A percentile compares a stretch with the other conserved stretches of the same genome.
Evolutionary conservation across 2,888 invertebrate genomes (phyloP).

Genomic region (Zeuzera pyrina): DNA sequence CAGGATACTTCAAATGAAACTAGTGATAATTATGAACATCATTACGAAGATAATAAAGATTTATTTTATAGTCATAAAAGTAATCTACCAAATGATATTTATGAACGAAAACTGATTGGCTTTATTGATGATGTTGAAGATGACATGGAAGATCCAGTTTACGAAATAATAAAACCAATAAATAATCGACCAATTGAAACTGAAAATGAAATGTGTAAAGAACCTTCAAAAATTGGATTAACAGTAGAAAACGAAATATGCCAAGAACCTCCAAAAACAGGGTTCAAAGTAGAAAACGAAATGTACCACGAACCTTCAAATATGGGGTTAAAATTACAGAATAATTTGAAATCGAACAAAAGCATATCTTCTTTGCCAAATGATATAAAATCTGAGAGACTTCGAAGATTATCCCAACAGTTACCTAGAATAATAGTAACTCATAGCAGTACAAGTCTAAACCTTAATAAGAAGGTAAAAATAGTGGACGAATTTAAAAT

Average conservation of each 20-base stretch:
- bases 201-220: slow-evolving; percentile 5
- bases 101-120: too few species aligned
- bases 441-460: slow-evolving; percentile 45
- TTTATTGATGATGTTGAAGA: slow-evolving; percentile 2
- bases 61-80: background rate
- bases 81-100: background rate
- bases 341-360: slow-evolving; percentile 26
- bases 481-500: slow-evolving; percentile 7
- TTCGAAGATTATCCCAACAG: slow-evolving; percentile 48
- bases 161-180: slow-evolving; percentile 4
- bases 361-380: slow-evolving; percentile 29
- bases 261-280: slow-evolving; percentile 19
- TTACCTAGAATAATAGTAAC: slow-evolving; percentile 60
- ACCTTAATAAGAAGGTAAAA: slow-evolving; percentile 16
- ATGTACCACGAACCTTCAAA: slow-evolving; percentile 19
- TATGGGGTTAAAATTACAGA: too few species aligned
- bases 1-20: slow-evolving; percentile 11
- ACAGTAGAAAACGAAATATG: slow-evolving; percentile 10
- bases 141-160: slow-evolving; percentile 9
- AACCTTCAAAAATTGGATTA: slow-evolving; percentile 35
- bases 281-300: slow-evolving; percentile 44
- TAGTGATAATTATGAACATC: slow-evolving; percentile 6
- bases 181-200: slow-evolving; percentile 9
- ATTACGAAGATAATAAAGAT: slow-evolving; percentile 8
- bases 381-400: slow-evolving; percentile 40